Base-by-base conservation (phyloP, 2,113 vertebrate genomes). In the Labeo rohita region DNA sequence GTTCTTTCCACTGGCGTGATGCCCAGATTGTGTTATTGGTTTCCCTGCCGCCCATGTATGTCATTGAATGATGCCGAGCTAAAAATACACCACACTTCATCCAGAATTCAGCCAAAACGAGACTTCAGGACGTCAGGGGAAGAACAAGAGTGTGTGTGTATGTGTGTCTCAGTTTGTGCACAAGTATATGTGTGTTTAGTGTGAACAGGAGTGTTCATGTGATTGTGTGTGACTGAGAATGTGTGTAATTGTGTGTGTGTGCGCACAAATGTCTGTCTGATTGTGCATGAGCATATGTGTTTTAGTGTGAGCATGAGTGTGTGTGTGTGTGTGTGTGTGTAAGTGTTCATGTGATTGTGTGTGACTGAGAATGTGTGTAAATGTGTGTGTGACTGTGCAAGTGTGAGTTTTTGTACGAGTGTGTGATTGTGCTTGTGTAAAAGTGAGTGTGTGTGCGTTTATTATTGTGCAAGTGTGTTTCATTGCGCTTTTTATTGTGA, bases 61-160 rank as follows among this genome's bases (percentile, higher is more conserved):
- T 49, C 87, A 92, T 87, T 92, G 90, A 94, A 94, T 89, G 91
- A 93, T 93, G 89, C 89, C 84, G 88, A 90, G 92, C 94, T 95
- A 94, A 95, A 95, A 95, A 95, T 95, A 95, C 89, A 90, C 91
- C 87, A 88, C 81, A 90, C 92, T 93, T 92, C 89, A 91, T 94
- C 92, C 94, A 92, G 92, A 94, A 91, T 91, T 85, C 89, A 89
- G 84, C 79, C 86, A 88, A 91, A 92, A 90, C 79, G 90, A 90
- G 92, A 91, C 91, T 93, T 94, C 92, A 92, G 93, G 92, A 18
- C 88, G 83, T 85, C 80, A 75, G 50, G 18, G 49, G n/a, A 52
- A 11, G 50, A 78, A 66, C n/a, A 34, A 63, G 34, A 12, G 8
- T 65, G 61, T 28, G 61, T 28, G n/a, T 16, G 61, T 63, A 6